Base-by-base conservation (phyloP, 1,140 invertebrate genomes). In the Euwallacea fornicatus region DNA sequence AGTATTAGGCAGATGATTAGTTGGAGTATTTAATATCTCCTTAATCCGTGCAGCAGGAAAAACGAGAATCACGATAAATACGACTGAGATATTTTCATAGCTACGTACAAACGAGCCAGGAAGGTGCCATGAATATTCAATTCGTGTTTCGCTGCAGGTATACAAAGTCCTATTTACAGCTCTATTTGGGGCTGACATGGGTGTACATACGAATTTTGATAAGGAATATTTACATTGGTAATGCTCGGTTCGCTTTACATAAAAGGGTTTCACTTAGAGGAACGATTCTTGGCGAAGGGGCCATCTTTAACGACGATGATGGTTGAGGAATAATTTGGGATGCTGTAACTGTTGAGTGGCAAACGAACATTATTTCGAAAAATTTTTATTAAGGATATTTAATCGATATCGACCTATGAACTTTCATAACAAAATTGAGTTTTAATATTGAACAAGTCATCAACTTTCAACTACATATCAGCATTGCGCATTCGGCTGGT, bases 131-230 rank as follows among this genome's bases (percentile, higher is more conserved):
- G 66, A 68, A 68, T 68, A 68, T 68, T 68, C 66, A 68, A 68
- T 68, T 60, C 56, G 58, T 41, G 56, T 58, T 46, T 42, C 55
- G 66, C 55, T 60, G 13, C 66, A 68, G 56, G 66, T 68, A 59
- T 60, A 68, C 56, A 68, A 68, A 59, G 15, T 68, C 56, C 55
- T 68, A 68, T 68, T 68, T 68, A 68, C 66, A 59, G 55, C 66
- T 60, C 56, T 68, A 68, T 68, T 68, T 68, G 15, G 55, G 55
- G 54, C 41, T 68, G 66, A 68, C 66, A 68, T 68, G 66, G 66
- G 42, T 59, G 56, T 60, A 68, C 56, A 50, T 68, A 68, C 55
- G 66, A 68, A 60, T 68, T 68, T 68, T 68, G 66, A 68, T 68
- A 68, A 68, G 66, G 56, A 68, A 68, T 60, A 68, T 68, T 68